Conservation (phyloP, 2,797 vertebrate genomes). For the Huso huso region DNA sequence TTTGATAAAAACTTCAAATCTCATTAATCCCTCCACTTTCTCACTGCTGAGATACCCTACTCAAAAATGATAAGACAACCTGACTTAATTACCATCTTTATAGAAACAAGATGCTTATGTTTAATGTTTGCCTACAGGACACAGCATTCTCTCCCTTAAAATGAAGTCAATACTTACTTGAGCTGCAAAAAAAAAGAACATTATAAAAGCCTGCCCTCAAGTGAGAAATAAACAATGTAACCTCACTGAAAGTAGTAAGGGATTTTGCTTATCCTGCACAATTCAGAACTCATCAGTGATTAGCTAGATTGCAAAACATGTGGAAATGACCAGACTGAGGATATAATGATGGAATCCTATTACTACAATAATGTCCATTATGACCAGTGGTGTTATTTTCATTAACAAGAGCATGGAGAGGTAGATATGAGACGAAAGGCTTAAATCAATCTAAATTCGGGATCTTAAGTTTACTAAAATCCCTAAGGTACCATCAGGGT, state of each 20-base stretch:
- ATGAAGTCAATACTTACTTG: neutral
- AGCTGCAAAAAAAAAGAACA: slow-evolving; percentile 11
- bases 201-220: slow-evolving; percentile 17
- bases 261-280: slow-evolving; percentile 39
- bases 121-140: slow-evolving; percentile 12
- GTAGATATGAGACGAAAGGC: slow-evolving; percentile 11
- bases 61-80: neutral
- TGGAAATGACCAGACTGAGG: slow-evolving; percentile 35
- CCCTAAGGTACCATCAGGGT: slow-evolving; percentile 32
- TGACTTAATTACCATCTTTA: slow-evolving; percentile 4
- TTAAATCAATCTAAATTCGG: slow-evolving; percentile 34
- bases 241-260: slow-evolving; percentile 21
- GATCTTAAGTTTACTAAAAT: slow-evolving; percentile 37
- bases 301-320: slow-evolving; percentile 35
- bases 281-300: slow-evolving; percentile 29
- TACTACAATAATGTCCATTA: slow-evolving; percentile 28
- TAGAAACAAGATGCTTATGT: slow-evolving; percentile 10
- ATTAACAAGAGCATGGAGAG: slow-evolving; percentile 18
- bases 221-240: slow-evolving; percentile 34
- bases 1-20: no score
- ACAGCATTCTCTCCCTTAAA: neutral
- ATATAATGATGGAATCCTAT: slow-evolving; percentile 37
- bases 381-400: slow-evolving; percentile 26
- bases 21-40: no score
- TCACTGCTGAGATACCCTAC: neutral